Evolutionary conservation across 2,797 vertebrate species (phyloP), one percentile per base, ranked within the genome.

Genomic region (Brachyalestes nurse): DNA sequence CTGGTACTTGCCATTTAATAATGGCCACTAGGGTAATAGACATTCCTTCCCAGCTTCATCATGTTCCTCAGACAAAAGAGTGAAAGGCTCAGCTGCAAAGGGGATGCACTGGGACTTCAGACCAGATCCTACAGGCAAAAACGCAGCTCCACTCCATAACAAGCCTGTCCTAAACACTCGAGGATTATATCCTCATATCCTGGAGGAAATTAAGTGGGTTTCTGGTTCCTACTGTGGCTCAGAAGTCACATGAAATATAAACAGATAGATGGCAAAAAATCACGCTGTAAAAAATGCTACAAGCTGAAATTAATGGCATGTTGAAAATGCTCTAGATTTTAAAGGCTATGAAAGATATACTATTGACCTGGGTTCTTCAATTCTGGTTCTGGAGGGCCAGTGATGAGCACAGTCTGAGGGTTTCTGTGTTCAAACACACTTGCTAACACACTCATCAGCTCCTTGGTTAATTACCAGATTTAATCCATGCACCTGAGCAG

Each of bases 41-140:
- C 90, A 92, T 88, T 71, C 88, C 91, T 91, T 89, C 91, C 91
- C 88, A 88, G 89, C 88, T 93, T 93, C 91, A 92, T 91, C 66
- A 12, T 57, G 90, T 86, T 85, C 87, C 86, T 90, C 87, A 92
- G 92, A 91, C 90, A 90, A 94, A 62, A 13, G 66, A 60, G 89
- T 83, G 88, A 87, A 62, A 72, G 84, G 90, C 87, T 84, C 85
- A 83, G 85, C 72, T 85, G 88, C 78, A 86, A 82, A 87, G 82
- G 83, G 87, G 88, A 83, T 85, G 83, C 84, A 83, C 88, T 55
- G 88, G 88, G 89, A 90, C 88, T 82, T 42, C 23, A 8, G 77
- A 47, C 6, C 71, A 38, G 51, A 73, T 57, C 71, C 53, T 38
- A 21, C 71, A 58, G 65, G 55, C 72, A 61, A 69, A 61, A 62